These are phyloP conservation scores for Enteromius viviparus DNA, from an alignment of 2,797 vertebrate genomes.

Conservation along the genomic window DNA sequence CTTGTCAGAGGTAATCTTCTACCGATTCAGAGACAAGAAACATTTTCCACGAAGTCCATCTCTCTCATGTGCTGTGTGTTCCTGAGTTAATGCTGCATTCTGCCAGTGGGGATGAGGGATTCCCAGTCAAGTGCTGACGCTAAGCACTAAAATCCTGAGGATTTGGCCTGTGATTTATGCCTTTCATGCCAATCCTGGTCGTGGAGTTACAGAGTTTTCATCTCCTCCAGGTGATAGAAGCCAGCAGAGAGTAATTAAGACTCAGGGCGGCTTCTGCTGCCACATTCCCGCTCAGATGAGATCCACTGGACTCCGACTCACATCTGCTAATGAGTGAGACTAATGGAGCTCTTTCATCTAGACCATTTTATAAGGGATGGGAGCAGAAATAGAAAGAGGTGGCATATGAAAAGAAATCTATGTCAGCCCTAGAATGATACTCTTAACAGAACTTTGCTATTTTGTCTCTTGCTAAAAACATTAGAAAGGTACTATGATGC, in stretches of 20 bases:
- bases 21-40: constrained; percentile 22
- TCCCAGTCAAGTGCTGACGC: constrained; percentile 52
- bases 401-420: constrained; percentile 2
- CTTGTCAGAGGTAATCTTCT: constrained; percentile 25
- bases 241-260: constrained; percentile 50
- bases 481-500: background rate
- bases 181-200: constrained; percentile 40
- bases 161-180: constrained; percentile 52
- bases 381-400: constrained; percentile 14
- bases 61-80: constrained; percentile 8
- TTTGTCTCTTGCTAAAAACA: constrained; percentile 11
- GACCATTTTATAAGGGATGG: background rate
- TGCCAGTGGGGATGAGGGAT: constrained; percentile 44
- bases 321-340: constrained; percentile 42
- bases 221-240: constrained; percentile 46
- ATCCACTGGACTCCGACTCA: constrained; percentile 35
- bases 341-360: constrained; percentile 46
- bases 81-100: constrained; percentile 32
- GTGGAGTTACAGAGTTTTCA: constrained; percentile 24
- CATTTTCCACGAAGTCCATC: constrained; percentile 23
- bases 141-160: constrained; percentile 52
- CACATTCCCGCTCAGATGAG: constrained; percentile 41
- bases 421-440: constrained; percentile 10
- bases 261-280: background rate
- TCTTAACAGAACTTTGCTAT: background rate